Base-by-base conservation (phyloP, 2,797 vertebrate genomes). In the Novumbra hubbsi region DNA sequence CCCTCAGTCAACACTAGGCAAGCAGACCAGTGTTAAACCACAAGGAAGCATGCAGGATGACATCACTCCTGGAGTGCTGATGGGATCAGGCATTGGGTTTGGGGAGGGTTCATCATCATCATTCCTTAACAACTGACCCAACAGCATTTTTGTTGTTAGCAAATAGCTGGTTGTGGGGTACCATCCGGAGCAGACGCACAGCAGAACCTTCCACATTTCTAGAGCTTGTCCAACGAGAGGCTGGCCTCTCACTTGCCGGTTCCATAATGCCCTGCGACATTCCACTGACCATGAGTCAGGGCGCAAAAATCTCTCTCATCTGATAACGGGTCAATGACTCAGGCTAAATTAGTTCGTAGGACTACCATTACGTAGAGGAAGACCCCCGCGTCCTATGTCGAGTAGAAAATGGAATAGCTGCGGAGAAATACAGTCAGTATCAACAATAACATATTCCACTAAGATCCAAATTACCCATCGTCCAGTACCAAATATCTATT, bases 281-380 rank as follows among this genome's bases (percentile, higher is more conserved):
- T 93, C 89, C 86, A 45, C 77, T 70, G 76, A 69, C 7, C 16
- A 79, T 19, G 16, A 72, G 73, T 91, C 90, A 90, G 75, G 73
- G 72, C 77, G 85, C 85, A 87, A 88, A 91, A 86, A 45, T 76
- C 76, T 75, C 77, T 76, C 87, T 89, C 85, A 85, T 86, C 85
- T 85, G 85, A 88, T 82, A 81, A 78, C 79, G 81, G 86, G 87
- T 88, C 80, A 28, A 71, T 15, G 34, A 89, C 82, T 85, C 81
- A 77, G 72, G 88, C 84, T 84, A 88, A 87, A 89, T 87, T 86
- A 89, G 86, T 83, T 89, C 78, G 85, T 85, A 84, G 87, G 85
- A 88, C 88, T 89, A 87, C 76, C 77, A 81, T 85, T 89, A 75
- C 87, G 79, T 72, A 73, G 75, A 82, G 88, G 74, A 76, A 68